Conservation (phyloP, 2,888 invertebrate genomes). For the Crematogaster levior region DNA sequence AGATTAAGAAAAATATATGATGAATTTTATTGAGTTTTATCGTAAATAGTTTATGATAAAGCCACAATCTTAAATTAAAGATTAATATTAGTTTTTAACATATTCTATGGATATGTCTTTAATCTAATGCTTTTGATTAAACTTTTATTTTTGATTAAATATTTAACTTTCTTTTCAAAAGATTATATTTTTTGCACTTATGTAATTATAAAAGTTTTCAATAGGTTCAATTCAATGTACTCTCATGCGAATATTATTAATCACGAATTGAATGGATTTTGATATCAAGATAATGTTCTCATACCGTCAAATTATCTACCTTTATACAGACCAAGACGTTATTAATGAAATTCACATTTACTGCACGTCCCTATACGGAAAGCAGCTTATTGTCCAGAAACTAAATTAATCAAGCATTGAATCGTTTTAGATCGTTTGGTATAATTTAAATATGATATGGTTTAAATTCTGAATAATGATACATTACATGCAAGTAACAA, state of each 20-base stretch:
- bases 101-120: neutral
- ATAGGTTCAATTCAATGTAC: too few species aligned
- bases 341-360: slow-evolving; percentile 24
- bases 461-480: slow-evolving; percentile 14
- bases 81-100: neutral
- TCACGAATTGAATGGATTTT: neutral
- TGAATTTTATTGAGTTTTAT: neutral
- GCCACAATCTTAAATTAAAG: neutral
- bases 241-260: neutral
- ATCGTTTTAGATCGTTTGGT: neutral
- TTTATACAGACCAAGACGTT: neutral
- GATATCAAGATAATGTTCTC: neutral
- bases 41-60: neutral
- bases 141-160: neutral
- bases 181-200: neutral
- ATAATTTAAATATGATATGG: too few species aligned
- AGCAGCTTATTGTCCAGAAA: slow-evolving; percentile 9
- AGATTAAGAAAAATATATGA: slow-evolving; percentile 11
- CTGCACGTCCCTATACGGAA: neutral
- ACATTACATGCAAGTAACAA: neutral
- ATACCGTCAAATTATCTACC: neutral
- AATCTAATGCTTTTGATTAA: neutral
- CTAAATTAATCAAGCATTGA: slow-evolving; percentile 27
- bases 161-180: neutral
- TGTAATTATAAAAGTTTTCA: neutral